These are phyloP conservation scores for Chromis chromis DNA, from an alignment of 2,797 vertebrate species.

Conservation along the genomic window DNA sequence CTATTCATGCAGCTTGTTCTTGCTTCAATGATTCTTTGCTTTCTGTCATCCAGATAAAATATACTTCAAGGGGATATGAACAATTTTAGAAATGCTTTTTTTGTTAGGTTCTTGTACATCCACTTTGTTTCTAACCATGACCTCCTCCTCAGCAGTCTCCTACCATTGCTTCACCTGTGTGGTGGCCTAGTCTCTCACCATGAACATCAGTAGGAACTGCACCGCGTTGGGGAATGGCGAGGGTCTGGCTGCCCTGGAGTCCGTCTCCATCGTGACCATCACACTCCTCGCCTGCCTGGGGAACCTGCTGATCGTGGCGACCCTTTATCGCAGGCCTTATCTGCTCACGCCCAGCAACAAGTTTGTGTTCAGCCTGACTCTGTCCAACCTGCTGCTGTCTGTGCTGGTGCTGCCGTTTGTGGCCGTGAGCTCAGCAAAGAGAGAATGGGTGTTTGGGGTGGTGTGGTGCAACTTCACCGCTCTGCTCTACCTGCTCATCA, in stretches of 20 bases:
- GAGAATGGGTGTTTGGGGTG: slow-evolving; percentile 97
- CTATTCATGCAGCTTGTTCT: neutral
- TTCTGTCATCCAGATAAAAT: neutral
- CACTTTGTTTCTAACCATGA: neutral
- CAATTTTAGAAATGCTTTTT: neutral
- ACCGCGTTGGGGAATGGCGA: slow-evolving; percentile 81
- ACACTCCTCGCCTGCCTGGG: slow-evolving; percentile 93
- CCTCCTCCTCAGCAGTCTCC: slow-evolving; percentile 66
- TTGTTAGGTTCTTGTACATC: neutral
- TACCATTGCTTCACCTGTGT: slow-evolving; percentile 79
- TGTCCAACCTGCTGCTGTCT: slow-evolving; percentile 95
- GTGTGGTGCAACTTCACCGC: slow-evolving; percentile 99
- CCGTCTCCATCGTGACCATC: slow-evolving; percentile 91
- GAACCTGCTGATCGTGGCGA: slow-evolving; percentile 92
- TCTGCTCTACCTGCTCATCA: slow-evolving; percentile 96
- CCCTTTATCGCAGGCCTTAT: slow-evolving; percentile 95
- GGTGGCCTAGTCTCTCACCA: slow-evolving; percentile 80
- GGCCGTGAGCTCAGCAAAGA: slow-evolving; percentile 90
- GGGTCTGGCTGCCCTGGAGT: slow-evolving; percentile 85
- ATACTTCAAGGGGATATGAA: neutral
- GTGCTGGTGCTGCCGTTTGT: slow-evolving; percentile 95
- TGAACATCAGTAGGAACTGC: slow-evolving; percentile 90
- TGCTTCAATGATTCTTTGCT: neutral
- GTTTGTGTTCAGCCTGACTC: slow-evolving; percentile 97
- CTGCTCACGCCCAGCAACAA: slow-evolving; percentile 98